phyloP scores from a whole-genome alignment of 2,113 vertebrate species.

The Osmerus mordax region DNA sequence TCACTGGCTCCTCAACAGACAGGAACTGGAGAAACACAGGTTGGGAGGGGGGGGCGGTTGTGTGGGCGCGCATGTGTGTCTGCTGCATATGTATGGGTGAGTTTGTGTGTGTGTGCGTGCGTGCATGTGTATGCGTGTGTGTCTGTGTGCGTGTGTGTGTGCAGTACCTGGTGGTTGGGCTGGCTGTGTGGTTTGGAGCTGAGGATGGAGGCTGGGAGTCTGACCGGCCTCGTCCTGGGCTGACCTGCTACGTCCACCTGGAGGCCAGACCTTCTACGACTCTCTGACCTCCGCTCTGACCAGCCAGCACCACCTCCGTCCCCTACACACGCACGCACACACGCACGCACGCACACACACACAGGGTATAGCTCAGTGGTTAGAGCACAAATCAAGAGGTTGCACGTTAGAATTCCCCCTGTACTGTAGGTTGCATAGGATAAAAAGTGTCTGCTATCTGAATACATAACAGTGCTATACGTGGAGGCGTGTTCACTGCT shows the following conservation, averaged over 20 bases:
- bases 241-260: conserved; percentile 72
- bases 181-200: conserved; percentile 64
- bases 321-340: conserved; percentile 24
- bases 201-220: conserved; percentile 70
- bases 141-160: not conserved
- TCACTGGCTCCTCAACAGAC: conserved; percentile 69
- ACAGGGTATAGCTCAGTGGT: not conserved
- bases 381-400: too few species aligned
- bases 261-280: not conserved
- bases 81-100: not conserved
- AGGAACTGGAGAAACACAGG: conserved; percentile 46
- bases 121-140: not conserved
- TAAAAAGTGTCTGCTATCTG: too few species aligned
- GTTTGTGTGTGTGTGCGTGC: not conserved
- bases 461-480: too few species aligned
- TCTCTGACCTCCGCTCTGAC: not conserved
- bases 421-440: too few species aligned
- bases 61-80: not conserved
- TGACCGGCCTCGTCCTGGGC: conserved; percentile 72
- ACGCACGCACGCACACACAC: not conserved
- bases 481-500: too few species aligned
- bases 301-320: conserved; percentile 29
- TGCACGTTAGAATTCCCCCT: too few species aligned
- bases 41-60: not conserved
- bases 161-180: conserved; percentile 74